phyloP scores from a whole-genome alignment of 2,113 vertebrate species.

The Pongo pygmaeus region DNA sequence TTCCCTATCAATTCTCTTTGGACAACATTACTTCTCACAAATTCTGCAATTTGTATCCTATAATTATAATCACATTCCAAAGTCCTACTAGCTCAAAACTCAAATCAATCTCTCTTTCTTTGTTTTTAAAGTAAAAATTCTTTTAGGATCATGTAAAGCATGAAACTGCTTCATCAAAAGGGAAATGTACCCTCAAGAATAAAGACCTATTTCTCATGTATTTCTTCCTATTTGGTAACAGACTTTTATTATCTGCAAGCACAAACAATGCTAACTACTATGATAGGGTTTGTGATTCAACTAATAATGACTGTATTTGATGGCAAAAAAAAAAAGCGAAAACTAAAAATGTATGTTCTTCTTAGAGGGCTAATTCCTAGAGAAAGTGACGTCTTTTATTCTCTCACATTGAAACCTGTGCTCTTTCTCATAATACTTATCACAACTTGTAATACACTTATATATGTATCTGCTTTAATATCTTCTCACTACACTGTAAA shows the following conservation, averaged over 20 bases:
- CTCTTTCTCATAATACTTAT: not conserved
- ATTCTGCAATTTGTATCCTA: not conserved
- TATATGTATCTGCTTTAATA: not conserved
- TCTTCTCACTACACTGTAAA: not conserved
- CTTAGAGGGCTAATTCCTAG: not conserved
- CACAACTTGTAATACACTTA: not conserved
- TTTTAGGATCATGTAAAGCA: not conserved
- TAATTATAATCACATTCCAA: conserved; percentile 52
- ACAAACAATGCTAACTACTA: not conserved
- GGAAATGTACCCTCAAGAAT: conserved; percentile 13
- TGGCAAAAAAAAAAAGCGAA: not conserved
- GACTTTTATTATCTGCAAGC: not conserved
- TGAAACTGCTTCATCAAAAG: conserved; percentile 23
- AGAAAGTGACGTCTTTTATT: not conserved
- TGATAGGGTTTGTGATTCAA: not conserved
- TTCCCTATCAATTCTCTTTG: conserved; percentile 30
- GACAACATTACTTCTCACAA: not conserved
- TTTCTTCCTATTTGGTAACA: not conserved
- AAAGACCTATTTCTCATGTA: not conserved
- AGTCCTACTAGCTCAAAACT: not conserved
- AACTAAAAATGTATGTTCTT: not conserved
- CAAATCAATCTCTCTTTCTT: not conserved
- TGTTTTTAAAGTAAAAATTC: conserved; percentile 5
- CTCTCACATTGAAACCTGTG: not conserved
- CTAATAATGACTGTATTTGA: not conserved